Conservation (phyloP, 2,113 vertebrate species). For the Sebastes schlegelii region DNA sequence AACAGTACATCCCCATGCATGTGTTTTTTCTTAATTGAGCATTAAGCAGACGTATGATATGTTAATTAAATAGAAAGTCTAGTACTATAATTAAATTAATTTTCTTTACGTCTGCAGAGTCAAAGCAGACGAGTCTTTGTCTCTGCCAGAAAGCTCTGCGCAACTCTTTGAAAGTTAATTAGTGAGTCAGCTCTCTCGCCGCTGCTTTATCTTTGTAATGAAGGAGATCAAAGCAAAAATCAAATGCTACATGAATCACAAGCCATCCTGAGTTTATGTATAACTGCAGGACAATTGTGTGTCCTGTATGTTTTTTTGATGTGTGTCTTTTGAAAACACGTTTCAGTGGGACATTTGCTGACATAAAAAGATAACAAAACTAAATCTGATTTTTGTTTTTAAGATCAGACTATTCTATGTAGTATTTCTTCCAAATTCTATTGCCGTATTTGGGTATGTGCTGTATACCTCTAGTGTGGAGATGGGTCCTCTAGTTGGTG, state of each 20-base stretch:
- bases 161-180: slow-evolving; percentile 43
- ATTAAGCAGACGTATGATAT: not conserved
- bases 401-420: not conserved
- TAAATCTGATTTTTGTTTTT: not conserved
- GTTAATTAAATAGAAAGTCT: not conserved
- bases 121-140: slow-evolving; percentile 35
- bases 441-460: not conserved
- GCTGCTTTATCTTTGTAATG: slow-evolving; percentile 10
- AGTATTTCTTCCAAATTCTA: not conserved
- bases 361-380: not conserved
- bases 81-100: not conserved
- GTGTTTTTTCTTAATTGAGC: not conserved
- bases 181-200: slow-evolving; percentile 23
- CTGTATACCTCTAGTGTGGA: not conserved
- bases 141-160: slow-evolving; percentile 18
- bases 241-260: slow-evolving; percentile 1
- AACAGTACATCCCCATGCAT: too few relatives aligned
- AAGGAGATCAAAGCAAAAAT: slow-evolving; percentile 36
- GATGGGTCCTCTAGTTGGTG: not conserved
- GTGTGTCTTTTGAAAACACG: not conserved
- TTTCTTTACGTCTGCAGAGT: slow-evolving; percentile 14
- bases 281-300: not conserved
- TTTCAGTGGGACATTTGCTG: slow-evolving; percentile 1
- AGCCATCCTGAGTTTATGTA: not conserved
- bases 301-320: slow-evolving; percentile 1